These are phyloP conservation scores for Nerophis lumbriciformis DNA, from an alignment of 2,113 vertebrate species.

Conservation along the genomic window DNA sequence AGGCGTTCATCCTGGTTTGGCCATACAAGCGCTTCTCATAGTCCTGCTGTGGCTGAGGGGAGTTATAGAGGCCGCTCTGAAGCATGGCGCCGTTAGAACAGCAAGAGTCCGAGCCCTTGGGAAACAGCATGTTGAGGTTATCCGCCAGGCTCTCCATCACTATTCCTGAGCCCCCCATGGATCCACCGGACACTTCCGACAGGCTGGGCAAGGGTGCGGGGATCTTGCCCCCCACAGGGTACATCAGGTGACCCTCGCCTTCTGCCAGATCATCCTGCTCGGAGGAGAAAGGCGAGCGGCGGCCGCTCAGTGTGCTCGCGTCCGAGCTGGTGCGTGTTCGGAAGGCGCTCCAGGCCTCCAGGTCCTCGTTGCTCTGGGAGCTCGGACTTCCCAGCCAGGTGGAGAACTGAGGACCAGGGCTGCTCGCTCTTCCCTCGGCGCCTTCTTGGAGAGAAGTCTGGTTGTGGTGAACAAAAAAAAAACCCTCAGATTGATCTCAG, in stretches of 20 bases:
- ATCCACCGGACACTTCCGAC: slow-evolving; percentile 79
- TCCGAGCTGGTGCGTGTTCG: slow-evolving; percentile 91
- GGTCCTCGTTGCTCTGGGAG: slow-evolving; percentile 92
- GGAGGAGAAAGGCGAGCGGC: slow-evolving; percentile 86
- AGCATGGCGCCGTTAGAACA: slow-evolving; percentile 81
- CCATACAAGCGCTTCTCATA: slow-evolving; percentile 83
- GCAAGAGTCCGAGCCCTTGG: slow-evolving; percentile 80
- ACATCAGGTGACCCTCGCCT: slow-evolving; percentile 84
- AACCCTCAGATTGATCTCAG: not conserved
- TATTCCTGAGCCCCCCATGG: slow-evolving; percentile 77
- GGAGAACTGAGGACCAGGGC: slow-evolving; percentile 85
- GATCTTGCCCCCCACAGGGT: slow-evolving; percentile 81
- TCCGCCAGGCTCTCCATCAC: slow-evolving; percentile 91
- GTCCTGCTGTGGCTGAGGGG: slow-evolving; percentile 75
- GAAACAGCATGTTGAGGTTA: slow-evolving; percentile 90
- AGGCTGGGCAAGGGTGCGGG: slow-evolving; percentile 86
- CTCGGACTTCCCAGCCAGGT: slow-evolving; percentile 94
- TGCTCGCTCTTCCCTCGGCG: slow-evolving; percentile 80
- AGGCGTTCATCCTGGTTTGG: slow-evolving; percentile 77
- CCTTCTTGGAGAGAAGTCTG: slow-evolving; percentile 79
- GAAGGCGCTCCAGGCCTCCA: slow-evolving; percentile 91
- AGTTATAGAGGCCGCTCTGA: slow-evolving; percentile 79
- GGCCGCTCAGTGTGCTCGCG: slow-evolving; percentile 89
- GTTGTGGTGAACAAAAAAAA: slow-evolving; percentile 10
- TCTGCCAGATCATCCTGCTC: slow-evolving; percentile 89